Conservation (phyloP, 1,140 invertebrate genomes). For the Oscheius sp. region DNA sequence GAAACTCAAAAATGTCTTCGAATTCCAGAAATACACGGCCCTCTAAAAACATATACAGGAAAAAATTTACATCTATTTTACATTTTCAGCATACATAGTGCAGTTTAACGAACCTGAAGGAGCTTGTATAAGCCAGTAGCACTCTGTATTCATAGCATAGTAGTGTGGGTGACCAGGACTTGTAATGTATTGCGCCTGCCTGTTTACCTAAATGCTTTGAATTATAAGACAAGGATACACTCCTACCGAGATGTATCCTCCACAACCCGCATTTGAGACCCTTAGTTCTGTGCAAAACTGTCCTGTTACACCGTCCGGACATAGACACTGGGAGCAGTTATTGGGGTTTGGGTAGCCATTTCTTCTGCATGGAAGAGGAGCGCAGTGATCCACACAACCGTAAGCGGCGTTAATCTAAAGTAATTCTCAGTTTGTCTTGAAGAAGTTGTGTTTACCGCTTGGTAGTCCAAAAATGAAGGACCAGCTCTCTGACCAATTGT, state of each 20-base stretch:
- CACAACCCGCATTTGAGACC: slow-evolving; percentile 45
- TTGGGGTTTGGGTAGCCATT: slow-evolving; percentile 57
- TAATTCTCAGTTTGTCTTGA: background rate
- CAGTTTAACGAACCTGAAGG: slow-evolving; percentile 18
- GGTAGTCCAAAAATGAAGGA: slow-evolving; percentile 56
- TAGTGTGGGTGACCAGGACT: slow-evolving; percentile 45
- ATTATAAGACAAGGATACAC: background rate
- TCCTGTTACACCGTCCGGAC: slow-evolving; percentile 51
- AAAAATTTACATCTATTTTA: too few species aligned
- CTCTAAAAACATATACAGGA: slow-evolving; percentile 14
- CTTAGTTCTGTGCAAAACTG: slow-evolving; percentile 43
- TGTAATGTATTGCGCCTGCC: slow-evolving; percentile 27
- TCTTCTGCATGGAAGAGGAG: slow-evolving; percentile 44
- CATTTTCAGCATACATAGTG: background rate
- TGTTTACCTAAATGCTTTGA: slow-evolving; percentile 24
- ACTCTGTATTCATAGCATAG: slow-evolving; percentile 43
- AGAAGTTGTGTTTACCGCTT: slow-evolving; percentile 44
- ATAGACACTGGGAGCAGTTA: slow-evolving; percentile 50
- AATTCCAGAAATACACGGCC: slow-evolving; percentile 52
- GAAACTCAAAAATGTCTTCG: slow-evolving; percentile 51
- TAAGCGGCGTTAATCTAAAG: slow-evolving; percentile 58
- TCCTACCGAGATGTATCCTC: slow-evolving; percentile 40
- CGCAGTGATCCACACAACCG: slow-evolving; percentile 47
- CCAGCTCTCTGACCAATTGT: slow-evolving; percentile 56
- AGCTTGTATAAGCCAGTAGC: slow-evolving; percentile 53